Conservation (phyloP, 2,113 vertebrate genomes). For the Gambusia holbrooki region DNA sequence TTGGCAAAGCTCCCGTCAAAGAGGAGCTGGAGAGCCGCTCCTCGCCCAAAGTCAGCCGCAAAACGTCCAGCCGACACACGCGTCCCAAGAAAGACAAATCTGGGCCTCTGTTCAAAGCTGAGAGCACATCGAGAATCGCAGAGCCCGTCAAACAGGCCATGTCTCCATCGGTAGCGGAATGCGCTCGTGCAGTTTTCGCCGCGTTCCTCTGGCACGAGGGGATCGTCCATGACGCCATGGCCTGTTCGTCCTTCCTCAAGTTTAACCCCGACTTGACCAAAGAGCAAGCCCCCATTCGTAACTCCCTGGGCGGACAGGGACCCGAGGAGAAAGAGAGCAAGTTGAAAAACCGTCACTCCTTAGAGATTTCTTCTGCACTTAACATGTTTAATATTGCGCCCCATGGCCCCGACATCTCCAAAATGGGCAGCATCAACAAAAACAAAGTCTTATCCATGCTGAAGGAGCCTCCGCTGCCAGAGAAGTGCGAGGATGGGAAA, state of each 20-base stretch:
- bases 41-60: constrained; percentile 95
- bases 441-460: constrained; percentile 99
- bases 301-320: constrained; percentile 87
- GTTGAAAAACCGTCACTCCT: constrained; percentile 95
- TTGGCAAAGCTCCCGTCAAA: constrained; percentile 95
- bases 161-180: constrained; percentile 97
- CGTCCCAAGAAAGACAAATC: constrained; percentile 98
- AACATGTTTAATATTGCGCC: constrained; percentile 98
- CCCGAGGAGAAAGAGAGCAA: constrained; percentile 95
- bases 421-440: constrained; percentile 99
- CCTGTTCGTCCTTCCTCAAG: constrained; percentile 97
- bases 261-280: constrained; percentile 98
- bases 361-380: constrained; percentile 97
- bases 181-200: constrained; percentile 94
- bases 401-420: constrained; percentile 97
- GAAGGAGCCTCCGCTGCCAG: constrained; percentile 94
- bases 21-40: constrained; percentile 93
- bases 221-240: constrained; percentile 99
- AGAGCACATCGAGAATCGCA: constrained; percentile 80
- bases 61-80: constrained; percentile 88
- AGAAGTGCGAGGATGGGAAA: constrained; percentile 96
- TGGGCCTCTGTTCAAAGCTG: constrained; percentile 92
- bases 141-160: constrained; percentile 98
- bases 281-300: constrained; percentile 95
- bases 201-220: constrained; percentile 98